Evolutionary conservation across 2,113 vertebrate species (phyloP).

Genomic region (Lethenteron reissneri): DNA sequence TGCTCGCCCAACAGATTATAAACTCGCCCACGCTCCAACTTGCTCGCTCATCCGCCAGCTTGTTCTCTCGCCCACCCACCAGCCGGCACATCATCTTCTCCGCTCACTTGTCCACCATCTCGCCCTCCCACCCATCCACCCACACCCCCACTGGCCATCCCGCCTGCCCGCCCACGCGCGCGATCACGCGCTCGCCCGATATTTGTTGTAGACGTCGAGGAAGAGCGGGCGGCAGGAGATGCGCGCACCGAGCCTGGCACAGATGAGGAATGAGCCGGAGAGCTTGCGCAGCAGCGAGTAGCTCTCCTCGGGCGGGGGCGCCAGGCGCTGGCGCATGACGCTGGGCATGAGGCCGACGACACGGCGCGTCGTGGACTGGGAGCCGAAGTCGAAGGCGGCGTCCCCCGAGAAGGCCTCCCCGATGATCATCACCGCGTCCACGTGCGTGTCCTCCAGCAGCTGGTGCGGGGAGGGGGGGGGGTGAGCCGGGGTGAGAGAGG

Average conservation of each 20-base stretch:
- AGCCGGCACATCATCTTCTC: neutral
- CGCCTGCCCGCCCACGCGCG: neutral
- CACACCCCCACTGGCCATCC: neutral
- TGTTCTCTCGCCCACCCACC: neutral
- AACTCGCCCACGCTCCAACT: neutral
- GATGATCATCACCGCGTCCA: conserved; percentile 64
- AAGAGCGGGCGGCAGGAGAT: conserved; percentile 50
- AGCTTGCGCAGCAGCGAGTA: conserved; percentile 71
- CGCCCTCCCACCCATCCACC: conserved; percentile 1
- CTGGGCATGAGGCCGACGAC: conserved; percentile 44
- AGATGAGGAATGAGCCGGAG: conserved; percentile 69
- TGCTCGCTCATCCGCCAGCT: neutral
- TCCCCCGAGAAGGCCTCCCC: conserved; percentile 44
- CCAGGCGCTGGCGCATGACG: conserved; percentile 49
- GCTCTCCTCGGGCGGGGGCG: conserved; percentile 53
- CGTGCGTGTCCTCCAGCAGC: conserved; percentile 46
- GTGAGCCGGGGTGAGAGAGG: neutral
- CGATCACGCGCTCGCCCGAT: conserved; percentile 11
- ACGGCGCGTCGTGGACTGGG: conserved; percentile 38
- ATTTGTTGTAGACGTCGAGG: conserved; percentile 25
- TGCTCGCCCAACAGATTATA: neutral
- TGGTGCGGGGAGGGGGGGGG: conserved; percentile 13
- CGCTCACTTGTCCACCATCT: neutral
- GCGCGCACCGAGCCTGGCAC: conserved; percentile 37
- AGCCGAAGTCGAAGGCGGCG: conserved; percentile 42